Conservation (phyloP, 2,888 invertebrate genomes). For the Diaprepes abbreviatus region DNA sequence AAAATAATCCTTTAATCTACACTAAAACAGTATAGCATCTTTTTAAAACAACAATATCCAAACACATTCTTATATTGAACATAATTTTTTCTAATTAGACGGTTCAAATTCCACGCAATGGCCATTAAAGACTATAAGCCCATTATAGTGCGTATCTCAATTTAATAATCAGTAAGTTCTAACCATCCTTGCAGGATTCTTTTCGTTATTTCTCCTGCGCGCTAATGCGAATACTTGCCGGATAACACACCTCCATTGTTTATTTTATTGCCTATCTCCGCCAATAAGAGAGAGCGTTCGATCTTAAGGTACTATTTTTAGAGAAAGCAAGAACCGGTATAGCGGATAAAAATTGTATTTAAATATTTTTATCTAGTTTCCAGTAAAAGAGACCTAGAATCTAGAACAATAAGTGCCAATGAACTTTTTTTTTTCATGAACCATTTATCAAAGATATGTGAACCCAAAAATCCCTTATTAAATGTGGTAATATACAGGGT, state of each 20-base stretch:
- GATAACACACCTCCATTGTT: constrained; percentile 49
- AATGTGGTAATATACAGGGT: too few species aligned
- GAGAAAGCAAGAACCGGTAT: background rate
- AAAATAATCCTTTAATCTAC: too few species aligned
- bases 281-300: constrained; percentile 31
- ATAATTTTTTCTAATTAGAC: constrained; percentile 39
- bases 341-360: background rate
- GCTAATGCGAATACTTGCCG: constrained; percentile 46
- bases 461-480: too few species aligned
- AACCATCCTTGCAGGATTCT: constrained; percentile 33
- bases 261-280: constrained; percentile 44
- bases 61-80: constrained; percentile 6
- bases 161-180: constrained; percentile 44
- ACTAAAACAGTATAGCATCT: too few species aligned
- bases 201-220: constrained; percentile 40
- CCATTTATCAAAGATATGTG: too few species aligned
- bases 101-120: constrained; percentile 33
- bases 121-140: constrained; percentile 28
- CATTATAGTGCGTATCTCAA: constrained; percentile 46
- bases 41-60: background rate
- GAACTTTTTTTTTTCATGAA: too few species aligned
- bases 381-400: too few species aligned
- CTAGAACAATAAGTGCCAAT: too few species aligned
- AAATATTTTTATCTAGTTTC: too few species aligned
- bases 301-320: constrained; percentile 8